phyloP scores from a whole-genome alignment of 1,140 invertebrate genomes.

The Bombus cullumanus region DNA sequence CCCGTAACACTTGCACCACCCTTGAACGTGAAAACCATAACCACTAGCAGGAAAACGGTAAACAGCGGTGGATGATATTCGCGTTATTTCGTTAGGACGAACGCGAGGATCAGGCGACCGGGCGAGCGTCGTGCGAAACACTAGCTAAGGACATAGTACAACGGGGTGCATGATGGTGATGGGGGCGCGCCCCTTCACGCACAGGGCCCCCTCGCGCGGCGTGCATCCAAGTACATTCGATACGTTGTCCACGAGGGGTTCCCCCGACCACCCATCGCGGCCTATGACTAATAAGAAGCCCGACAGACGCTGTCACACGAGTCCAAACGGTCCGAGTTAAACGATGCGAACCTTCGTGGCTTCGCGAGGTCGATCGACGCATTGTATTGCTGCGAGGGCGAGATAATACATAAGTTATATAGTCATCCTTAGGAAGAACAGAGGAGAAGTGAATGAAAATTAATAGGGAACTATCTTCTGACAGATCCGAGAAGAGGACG shows the following conservation, averaged over 20 bases:
- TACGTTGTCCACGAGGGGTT: constrained; percentile 69
- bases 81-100: constrained; percentile 44
- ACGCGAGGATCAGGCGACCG: constrained; percentile 67
- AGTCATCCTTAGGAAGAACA: no score
- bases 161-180: constrained; percentile 49
- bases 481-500: background rate
- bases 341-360: constrained; percentile 46
- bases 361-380: constrained; percentile 7
- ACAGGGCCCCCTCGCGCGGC: constrained; percentile 49
- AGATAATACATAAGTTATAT: background rate
- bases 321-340: constrained; percentile 43
- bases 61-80: background rate
- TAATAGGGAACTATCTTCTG: background rate
- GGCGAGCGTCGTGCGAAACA: constrained; percentile 73
- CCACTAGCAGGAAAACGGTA: background rate
- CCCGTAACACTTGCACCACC: background rate
- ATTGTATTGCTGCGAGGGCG: background rate
- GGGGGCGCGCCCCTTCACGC: constrained; percentile 69
- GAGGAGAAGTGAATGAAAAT: background rate
- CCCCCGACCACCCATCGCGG: constrained; percentile 47
- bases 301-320: constrained; percentile 65
- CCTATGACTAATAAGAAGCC: constrained; percentile 73
- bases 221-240: constrained; percentile 63
- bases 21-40: background rate
- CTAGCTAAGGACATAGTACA: constrained; percentile 59